Evolutionary conservation across 2,113 vertebrate genomes (phyloP), one percentile per base, ranked within the genome.

Genomic region (Manacus vitellinus): DNA sequence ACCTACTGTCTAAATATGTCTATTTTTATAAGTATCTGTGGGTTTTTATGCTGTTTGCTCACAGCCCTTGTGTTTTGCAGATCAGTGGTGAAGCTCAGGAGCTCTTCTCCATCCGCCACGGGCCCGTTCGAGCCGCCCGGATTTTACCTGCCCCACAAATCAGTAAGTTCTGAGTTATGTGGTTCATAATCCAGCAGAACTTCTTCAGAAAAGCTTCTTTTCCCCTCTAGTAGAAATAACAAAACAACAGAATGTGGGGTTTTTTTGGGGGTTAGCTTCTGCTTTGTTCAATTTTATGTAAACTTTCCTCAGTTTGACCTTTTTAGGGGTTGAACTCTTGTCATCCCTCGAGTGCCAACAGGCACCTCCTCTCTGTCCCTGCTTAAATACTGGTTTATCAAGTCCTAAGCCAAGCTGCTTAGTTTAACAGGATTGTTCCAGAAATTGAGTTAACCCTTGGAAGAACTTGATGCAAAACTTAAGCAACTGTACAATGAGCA

Each of bases 81-180:
- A 98, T 99, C 97, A 99, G 98, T 73, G 99, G 99, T 3, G 99
- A 99, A 95, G 99, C 99, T n/a, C 99, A 99, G 88, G 99, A 99
- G 54, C 98, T 99, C 77, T 99, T 99, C 96, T 99, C 99, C 3
- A 98, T 99, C 71, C 98, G 99, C 55, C 98, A 99, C 6, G 99
- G 99, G 54, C 99, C 99, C 3, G 98, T 99, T 46, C 97, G 99
- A 96, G 98, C 99, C 8, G 99, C 99, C 21, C 98, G 98, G 59
- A 98, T 99, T 94, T 98, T 99, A n/a, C 99, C 99, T 19, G 98
- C 98, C 10, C 99, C 99, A 37, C 98, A 99, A 87, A 98, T 99
- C 95, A 98, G 99, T 99, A 97, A 98, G 98, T 98, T 33, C 16
- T 7, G 9, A 2, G 6, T 14, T 6, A 3, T 21, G 2, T 5